These are phyloP conservation scores for Argopecten irradians DNA, from an alignment of 1,140 invertebrate genomes.

Conservation along the genomic window DNA sequence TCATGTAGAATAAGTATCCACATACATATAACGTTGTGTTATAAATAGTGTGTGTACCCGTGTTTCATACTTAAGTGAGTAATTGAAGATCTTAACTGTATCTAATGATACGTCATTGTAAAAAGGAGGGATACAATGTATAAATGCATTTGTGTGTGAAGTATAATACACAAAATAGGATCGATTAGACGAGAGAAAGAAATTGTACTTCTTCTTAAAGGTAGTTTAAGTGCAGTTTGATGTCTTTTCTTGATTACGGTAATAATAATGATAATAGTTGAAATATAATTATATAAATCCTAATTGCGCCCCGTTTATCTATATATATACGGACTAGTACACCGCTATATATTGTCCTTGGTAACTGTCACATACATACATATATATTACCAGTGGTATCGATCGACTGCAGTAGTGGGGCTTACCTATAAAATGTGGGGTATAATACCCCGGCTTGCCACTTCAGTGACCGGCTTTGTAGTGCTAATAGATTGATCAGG, in stretches of 20 bases:
- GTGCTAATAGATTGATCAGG: background rate
- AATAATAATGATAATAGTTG: background rate
- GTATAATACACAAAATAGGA: background rate
- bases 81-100: background rate
- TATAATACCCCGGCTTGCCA: background rate
- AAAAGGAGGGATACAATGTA: background rate
- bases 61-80: background rate
- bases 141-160: background rate
- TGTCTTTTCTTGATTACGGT: background rate
- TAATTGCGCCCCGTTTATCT: background rate
- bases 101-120: background rate
- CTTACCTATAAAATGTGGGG: too few relatives aligned
- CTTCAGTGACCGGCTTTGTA: background rate
- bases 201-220: too few relatives aligned
- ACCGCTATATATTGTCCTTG: background rate
- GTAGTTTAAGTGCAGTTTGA: background rate
- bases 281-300: background rate
- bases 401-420: background rate
- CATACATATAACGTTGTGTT: background rate
- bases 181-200: too few relatives aligned
- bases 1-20: background rate
- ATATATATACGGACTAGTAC: background rate
- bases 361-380: background rate
- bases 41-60: background rate
- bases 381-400: background rate